Evolutionary conservation across 23 tunicate genomes (phyloP).

Genomic region (Trididemnum clinides): DNA sequence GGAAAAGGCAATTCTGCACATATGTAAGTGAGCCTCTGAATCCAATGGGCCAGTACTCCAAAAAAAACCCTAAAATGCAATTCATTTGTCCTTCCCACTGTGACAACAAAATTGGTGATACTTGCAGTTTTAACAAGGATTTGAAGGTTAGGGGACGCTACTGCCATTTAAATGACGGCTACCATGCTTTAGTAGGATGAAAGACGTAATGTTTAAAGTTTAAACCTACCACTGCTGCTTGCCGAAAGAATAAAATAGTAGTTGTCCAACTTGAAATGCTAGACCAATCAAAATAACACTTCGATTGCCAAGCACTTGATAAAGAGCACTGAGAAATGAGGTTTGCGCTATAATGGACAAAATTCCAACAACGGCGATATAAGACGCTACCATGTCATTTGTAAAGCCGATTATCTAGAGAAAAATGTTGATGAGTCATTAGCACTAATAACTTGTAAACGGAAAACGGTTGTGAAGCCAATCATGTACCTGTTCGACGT

Average conservation of each 20-base stretch:
- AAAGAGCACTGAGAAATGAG: constrained; percentile 67
- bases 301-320: constrained; percentile 72
- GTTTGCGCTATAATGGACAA: constrained; percentile 93
- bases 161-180: no score
- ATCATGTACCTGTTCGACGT: constrained; percentile 82
- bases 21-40: no score
- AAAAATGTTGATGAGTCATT: background rate
- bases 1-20: no score
- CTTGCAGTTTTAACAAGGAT: no score
- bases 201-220: no score
- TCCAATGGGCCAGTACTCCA: no score
- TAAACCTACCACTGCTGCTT: constrained; percentile 76
- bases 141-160: no score
- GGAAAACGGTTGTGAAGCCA: background rate
- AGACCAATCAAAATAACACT: constrained; percentile 82
- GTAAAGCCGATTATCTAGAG: constrained; percentile 92
- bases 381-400: constrained; percentile 84
- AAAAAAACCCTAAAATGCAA: no score
- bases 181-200: no score
- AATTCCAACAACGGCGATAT: constrained; percentile 94
- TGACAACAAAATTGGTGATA: no score
- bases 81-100: no score
- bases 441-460: background rate
- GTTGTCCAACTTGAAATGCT: constrained; percentile 79
- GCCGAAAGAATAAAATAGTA: constrained; percentile 80